phyloP scores from a whole-genome alignment of 2,888 invertebrate species.

The Dicyrtomina minuta region DNA sequence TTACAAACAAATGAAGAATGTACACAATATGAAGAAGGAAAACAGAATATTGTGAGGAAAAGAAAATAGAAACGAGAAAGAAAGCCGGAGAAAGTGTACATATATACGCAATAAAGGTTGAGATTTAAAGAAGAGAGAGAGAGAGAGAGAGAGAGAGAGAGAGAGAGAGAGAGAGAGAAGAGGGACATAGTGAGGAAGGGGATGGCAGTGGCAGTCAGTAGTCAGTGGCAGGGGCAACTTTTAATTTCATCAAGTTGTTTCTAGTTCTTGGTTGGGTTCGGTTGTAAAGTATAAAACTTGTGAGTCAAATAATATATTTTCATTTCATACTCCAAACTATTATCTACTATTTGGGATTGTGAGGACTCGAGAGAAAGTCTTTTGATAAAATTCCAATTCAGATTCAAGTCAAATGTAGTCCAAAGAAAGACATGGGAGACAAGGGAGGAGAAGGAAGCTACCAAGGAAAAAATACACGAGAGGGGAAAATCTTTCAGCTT shows the following conservation, averaged over 20 bases:
- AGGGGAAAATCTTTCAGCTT: not conserved
- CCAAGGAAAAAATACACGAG: not conserved
- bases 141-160: too few species aligned
- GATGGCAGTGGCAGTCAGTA: not conserved
- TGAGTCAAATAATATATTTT: constrained; percentile 6
- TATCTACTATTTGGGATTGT: constrained; percentile 1
- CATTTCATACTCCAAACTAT: constrained; percentile 6
- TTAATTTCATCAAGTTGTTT: constrained; percentile 14
- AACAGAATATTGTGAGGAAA: too few species aligned
- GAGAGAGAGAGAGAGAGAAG: not conserved
- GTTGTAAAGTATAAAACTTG: constrained; percentile 2
- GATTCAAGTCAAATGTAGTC: too few species aligned
- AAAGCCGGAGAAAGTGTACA: too few species aligned
- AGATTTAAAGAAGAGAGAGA: too few species aligned
- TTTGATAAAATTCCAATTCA: too few species aligned
- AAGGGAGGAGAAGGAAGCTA: constrained; percentile 1
- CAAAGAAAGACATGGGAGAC: not conserved
- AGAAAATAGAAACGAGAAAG: too few species aligned
- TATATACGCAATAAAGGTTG: too few species aligned
- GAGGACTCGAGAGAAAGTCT: not conserved
- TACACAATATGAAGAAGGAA: too few species aligned
- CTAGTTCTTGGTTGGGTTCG: not conserved
- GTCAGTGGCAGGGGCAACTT: not conserved
- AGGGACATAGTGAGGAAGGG: not conserved
- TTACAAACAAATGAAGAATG: too few species aligned